These are phyloP conservation scores for Cataglyphis cursor DNA, from an alignment of 2,888 invertebrate genomes.

Conservation along the genomic window DNA sequence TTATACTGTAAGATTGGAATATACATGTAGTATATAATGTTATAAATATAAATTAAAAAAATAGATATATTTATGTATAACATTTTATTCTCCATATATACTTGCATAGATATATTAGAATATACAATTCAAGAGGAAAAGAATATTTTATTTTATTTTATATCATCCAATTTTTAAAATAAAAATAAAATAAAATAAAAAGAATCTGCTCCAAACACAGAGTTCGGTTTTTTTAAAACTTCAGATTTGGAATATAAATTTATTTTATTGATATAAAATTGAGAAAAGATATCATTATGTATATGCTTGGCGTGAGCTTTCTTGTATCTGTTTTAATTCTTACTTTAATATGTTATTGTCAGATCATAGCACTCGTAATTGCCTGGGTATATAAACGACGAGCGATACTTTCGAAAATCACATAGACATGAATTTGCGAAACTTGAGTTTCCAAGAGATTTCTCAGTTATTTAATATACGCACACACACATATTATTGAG, in stretches of 20 bases:
- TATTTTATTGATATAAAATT: not conserved
- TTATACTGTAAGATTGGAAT: not conserved
- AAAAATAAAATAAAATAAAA: not conserved
- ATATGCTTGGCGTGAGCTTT: not conserved
- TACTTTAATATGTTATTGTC: not conserved
- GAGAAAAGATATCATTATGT: not conserved
- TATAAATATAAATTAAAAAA: not conserved
- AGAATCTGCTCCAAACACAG: not conserved
- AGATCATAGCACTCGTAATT: not conserved
- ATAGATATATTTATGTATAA: not conserved
- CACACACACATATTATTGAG: not conserved
- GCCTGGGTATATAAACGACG: not conserved
- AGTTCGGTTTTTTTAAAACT: not conserved
- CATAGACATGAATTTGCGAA: slow-evolving; percentile 8
- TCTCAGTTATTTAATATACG: slow-evolving; percentile 5
- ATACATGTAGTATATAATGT: not conserved
- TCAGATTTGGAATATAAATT: not conserved
- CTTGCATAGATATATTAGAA: not conserved
- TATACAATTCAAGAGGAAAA: not conserved
- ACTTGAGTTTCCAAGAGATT: not conserved
- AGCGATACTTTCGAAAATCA: slow-evolving; percentile 30
- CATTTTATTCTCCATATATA: not conserved
- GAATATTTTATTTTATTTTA: not conserved
- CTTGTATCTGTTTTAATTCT: not conserved
- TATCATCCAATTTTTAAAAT: not conserved